Evolutionary conservation across 2,113 vertebrate species (phyloP).

Genomic region (Ellobius talpinus): DNA sequence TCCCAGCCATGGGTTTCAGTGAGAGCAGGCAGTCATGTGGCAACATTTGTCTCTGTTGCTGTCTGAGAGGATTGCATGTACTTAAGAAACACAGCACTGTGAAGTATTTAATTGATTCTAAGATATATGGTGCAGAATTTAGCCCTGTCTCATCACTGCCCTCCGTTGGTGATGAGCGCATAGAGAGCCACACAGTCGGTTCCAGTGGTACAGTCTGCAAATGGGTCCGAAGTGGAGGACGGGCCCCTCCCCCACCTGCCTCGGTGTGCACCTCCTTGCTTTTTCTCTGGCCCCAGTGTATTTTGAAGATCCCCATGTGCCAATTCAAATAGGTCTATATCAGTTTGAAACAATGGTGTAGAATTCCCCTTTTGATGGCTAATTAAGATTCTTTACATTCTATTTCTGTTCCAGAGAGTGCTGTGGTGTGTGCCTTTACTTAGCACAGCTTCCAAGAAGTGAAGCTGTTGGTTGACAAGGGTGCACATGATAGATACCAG

Average conservation of each 20-base stretch:
- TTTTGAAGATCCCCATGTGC: background rate
- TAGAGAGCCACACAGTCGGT: background rate
- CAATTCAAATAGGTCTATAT: background rate
- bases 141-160: background rate
- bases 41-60: background rate
- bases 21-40: background rate
- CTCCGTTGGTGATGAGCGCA: background rate
- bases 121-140: background rate
- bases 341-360: background rate
- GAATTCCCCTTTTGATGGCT: background rate
- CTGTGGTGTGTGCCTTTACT: background rate
- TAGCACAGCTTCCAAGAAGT: background rate
- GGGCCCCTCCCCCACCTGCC: accelerated
- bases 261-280: background rate
- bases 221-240: background rate
- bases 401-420: background rate
- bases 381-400: background rate
- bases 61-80: conserved; percentile 15
- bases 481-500: background rate
- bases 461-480: background rate
- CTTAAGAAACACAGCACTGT: background rate
- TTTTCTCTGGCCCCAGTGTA: background rate
- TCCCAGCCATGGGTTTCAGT: background rate
- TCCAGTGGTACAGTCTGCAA: background rate
- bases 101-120: background rate